Evolutionary conservation across 2,888 invertebrate genomes (phyloP), one percentile per base, ranked within the genome.

Genomic region (Dinocampus coccinellae): DNA sequence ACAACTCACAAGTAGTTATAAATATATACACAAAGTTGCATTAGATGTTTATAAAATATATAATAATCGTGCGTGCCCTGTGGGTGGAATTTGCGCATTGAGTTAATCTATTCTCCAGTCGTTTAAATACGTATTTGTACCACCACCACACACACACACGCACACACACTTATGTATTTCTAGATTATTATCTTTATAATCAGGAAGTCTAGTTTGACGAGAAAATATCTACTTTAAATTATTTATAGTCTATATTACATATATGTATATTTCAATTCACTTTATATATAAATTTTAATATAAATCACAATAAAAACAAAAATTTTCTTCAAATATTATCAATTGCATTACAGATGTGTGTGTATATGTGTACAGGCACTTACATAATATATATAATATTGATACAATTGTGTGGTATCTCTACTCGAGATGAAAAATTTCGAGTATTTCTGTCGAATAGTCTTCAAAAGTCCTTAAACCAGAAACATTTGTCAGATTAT

Each of bases 71-170:
- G 4, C n/a, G 62, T 42, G 42, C 22, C 63, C 52, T 29, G 63
- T 64, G 63, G 63, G 63, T 64, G 63, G 63, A 64, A 64, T 64
- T 26, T 13, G 26, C 16, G 63, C 26, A 34, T 58, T 58, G 16
- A 60, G 60, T 60, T 64, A 64, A 47, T 64, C 63, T 64, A 47
- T 64, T 64, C 63, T 52, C 42, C 52, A 20, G 52, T 64, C 42
- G 11, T 64, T 64, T 64, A 42, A 64, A 52, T 64, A 42, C 34
- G 11, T n/a, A 52, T 57, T 57, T 47, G 47, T 20, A 1, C 16
- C 47, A 13, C 13, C 24, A 22, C 22, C n/a, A n/a, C 6, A 1
- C 16, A 7, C 10, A 10, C 10, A 10, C 10, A 10, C 10, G n/a
- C n/a, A 13, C n/a, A 3, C 16, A n/a, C 16, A 7, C 16, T 16